Conservation (phyloP, 2,888 invertebrate genomes). For the Ametastegia equiseti region DNA sequence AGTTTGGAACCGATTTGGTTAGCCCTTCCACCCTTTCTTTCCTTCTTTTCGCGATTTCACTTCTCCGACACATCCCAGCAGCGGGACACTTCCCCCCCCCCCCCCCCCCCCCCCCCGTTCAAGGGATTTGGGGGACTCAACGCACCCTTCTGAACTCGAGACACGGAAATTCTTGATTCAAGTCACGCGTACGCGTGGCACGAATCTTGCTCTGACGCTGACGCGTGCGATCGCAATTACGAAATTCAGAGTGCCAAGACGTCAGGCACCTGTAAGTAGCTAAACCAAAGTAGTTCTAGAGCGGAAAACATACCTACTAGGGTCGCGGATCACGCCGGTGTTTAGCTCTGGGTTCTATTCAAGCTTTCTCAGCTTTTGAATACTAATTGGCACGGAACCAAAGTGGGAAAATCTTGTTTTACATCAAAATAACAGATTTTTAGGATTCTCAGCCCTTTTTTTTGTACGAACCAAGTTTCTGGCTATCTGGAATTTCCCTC, state of each 20-base stretch:
- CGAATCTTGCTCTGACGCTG: conserved; percentile 35
- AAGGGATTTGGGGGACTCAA: neutral
- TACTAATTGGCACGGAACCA: neutral
- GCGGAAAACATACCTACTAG: conserved; percentile 11
- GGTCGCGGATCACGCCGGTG: neutral
- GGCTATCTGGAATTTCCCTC: too few species aligned
- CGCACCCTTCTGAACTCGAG: neutral
- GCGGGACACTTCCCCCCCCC: neutral
- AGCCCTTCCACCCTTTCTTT: neutral
- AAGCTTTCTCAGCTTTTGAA: conserved; percentile 10
- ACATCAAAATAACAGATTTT: too few species aligned
- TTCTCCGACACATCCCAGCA: neutral
- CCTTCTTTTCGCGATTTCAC: conserved; percentile 22
- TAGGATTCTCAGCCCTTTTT: too few species aligned
- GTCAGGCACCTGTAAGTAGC: conserved; percentile 48
- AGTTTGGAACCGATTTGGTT: neutral
- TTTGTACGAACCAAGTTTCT: too few species aligned
- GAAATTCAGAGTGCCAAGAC: conserved; percentile 14
- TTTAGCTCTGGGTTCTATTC: conserved; percentile 25
- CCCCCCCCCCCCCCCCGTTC: too few species aligned
- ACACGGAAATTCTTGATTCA: conserved; percentile 22
- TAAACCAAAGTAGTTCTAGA: conserved; percentile 35
- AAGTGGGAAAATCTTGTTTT: neutral
- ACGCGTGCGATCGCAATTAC: conserved; percentile 46
- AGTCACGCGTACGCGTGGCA: conserved; percentile 42